A percentile compares a stretch with the other conserved stretches of the same genome.
Conservation (phyloP, 1,140 invertebrate genomes). For the Papilio polytes region DNA sequence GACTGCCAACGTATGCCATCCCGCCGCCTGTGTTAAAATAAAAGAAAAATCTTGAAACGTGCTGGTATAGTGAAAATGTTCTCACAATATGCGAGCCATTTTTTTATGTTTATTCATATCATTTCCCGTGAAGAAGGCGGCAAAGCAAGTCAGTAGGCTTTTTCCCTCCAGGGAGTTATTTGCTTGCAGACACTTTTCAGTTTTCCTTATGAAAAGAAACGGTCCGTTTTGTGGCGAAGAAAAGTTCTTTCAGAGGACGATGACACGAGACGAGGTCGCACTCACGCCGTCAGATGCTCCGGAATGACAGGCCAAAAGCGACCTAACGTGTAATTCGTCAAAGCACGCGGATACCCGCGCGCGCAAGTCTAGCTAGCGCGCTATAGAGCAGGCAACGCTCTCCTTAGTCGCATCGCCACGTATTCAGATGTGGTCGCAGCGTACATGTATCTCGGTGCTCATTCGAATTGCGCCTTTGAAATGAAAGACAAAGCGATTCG, state of each 20-base stretch:
- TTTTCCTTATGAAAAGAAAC: conserved; percentile 83
- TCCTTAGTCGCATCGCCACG: neutral
- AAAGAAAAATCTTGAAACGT: conserved; percentile 40
- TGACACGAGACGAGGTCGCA: conserved; percentile 82
- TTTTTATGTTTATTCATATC: conserved; percentile 77
- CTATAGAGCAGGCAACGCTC: neutral
- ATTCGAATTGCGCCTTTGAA: conserved; percentile 63
- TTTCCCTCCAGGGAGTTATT: conserved; percentile 80
- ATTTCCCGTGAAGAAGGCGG: conserved; percentile 62
- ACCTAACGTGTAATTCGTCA: conserved; percentile 79
- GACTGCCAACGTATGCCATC: neutral
- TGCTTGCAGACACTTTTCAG: conserved; percentile 82
- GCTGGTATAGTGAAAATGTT: conserved; percentile 48
- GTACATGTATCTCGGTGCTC: conserved; percentile 61
- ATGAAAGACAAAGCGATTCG: conserved; percentile 66
- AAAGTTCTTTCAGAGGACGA: conserved; percentile 83
- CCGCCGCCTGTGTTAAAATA: conserved; percentile 15
- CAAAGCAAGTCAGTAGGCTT: conserved; percentile 79
- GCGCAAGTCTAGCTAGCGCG: conserved; percentile 7
- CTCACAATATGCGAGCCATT: conserved; percentile 54
- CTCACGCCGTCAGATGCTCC: conserved; percentile 75
- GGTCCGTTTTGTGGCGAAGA: conserved; percentile 82
- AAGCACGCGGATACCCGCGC: conserved; percentile 59
- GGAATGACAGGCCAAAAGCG: conserved; percentile 76
- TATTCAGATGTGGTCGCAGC: conserved; percentile 43